A percentile compares a stretch with the other conserved stretches of the same genome.
Conservation (phyloP, 2,113 vertebrate genomes). For the Dicentrarchus labrax region DNA sequence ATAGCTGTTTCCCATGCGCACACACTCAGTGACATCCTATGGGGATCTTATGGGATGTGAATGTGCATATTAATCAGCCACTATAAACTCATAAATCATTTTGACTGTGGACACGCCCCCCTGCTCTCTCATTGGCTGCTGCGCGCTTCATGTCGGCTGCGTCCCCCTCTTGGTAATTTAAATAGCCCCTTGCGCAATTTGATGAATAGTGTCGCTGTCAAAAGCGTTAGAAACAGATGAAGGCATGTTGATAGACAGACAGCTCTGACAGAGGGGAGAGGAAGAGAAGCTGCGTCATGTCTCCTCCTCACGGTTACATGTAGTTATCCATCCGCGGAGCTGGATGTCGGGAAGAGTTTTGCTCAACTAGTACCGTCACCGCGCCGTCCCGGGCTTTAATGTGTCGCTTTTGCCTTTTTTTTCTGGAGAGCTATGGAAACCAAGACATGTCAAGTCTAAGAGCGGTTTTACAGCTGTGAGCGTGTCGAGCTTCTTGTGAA, state of each 20-base stretch:
- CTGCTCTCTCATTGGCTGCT: slow-evolving; percentile 72
- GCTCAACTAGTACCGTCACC: slow-evolving; percentile 20
- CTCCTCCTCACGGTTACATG: neutral
- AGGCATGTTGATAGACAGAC: slow-evolving; percentile 9
- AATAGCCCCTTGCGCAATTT: slow-evolving; percentile 70
- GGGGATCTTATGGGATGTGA: slow-evolving; percentile 30
- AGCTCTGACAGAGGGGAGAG: neutral
- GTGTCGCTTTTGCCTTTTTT: neutral
- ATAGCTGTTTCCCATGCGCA: neutral
- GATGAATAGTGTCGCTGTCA: slow-evolving; percentile 75
- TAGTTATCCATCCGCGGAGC: slow-evolving; percentile 10
- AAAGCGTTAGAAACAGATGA: slow-evolving; percentile 1
- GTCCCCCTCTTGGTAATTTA: slow-evolving; percentile 66
- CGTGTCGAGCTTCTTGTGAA: neutral
- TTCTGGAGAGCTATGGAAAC: slow-evolving; percentile 21
- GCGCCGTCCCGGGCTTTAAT: slow-evolving; percentile 10
- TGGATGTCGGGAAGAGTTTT: slow-evolving; percentile 57
- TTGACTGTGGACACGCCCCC: slow-evolving; percentile 74
- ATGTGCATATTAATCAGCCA: slow-evolving; percentile 67
- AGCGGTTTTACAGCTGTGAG: neutral
- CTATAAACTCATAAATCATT: slow-evolving; percentile 75
- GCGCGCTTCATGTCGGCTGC: slow-evolving; percentile 32
- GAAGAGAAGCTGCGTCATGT: slow-evolving; percentile 48
- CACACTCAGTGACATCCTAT: neutral
- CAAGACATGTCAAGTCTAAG: slow-evolving; percentile 26